Evolutionary conservation across 2,113 vertebrate genomes (phyloP), one percentile per base, ranked within the genome.

Genomic region (Puma concolor): DNA sequence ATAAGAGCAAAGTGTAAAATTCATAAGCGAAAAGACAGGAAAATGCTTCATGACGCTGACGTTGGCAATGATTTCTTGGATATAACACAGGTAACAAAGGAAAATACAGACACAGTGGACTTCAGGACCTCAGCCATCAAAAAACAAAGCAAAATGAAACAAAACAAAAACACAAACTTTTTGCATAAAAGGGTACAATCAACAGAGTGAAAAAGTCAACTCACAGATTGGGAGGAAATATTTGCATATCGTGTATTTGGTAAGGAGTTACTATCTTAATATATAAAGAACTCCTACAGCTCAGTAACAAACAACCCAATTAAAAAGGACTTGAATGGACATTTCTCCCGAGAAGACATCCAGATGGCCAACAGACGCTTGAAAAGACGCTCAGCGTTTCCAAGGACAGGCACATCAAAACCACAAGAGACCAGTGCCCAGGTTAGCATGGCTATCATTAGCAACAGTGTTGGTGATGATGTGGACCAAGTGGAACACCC

Each of bases 351-450:
- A 66, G 27, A 83, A 44, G 63, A 38, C 16, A 23, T 11, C 15
- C 6, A 52, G 33, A 38, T 4, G 5, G 52, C 4, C 44, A 31
- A 33, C 5, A 79, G 31, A 44, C 5, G 7, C 76, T 15, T 33
- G 77, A n/a, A 36, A 60, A 36, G 11, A 2, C 3, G 25, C 11
- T 16, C 25, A n/a, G 0, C 3, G 1, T 41, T 38, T 17, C 19
- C 7, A 48, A 36, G 33, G 15, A 92, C 27, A 54, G 33, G 48
- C 36, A 50, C 31, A n/a, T 15, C 27, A 13, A 64, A 89, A 19
- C 33, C 25, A 13, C 8, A 4, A 48, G 36, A 44, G 27, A 0
- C 52, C 0, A 2, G 13, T 9, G 44, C 31, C 1, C 14, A 4
- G 27, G 38, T 31, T 15, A 6, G 25, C 21, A n/a, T 19, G 41